These are phyloP conservation scores for Epinephelus cyanopodus DNA, from an alignment of 2,113 vertebrate species.

Conservation along the genomic window DNA sequence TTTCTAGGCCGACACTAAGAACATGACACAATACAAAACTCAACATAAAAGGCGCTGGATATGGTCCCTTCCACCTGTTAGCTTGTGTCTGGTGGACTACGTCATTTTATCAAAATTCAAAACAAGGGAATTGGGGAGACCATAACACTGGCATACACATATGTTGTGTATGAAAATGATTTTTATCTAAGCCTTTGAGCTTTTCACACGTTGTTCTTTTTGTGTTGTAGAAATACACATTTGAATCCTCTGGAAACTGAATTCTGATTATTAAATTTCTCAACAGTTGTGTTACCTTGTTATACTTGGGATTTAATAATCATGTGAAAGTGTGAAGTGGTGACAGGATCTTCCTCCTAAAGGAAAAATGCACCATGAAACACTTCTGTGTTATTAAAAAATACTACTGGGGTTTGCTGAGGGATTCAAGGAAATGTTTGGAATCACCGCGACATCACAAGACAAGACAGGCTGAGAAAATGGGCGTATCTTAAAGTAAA, in stretches of 20 bases:
- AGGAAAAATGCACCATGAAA: neutral
- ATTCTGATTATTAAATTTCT: slow-evolving; percentile 8
- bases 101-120: slow-evolving; percentile 48
- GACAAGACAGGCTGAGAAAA: neutral
- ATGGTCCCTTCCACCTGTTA: slow-evolving; percentile 23
- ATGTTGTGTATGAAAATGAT: slow-evolving; percentile 34
- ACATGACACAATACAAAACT: slow-evolving; percentile 22
- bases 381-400: neutral
- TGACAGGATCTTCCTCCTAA: neutral
- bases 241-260: slow-evolving; percentile 8
- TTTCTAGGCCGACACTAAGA: slow-evolving; percentile 34
- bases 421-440: neutral
- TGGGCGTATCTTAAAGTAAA: neutral
- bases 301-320: neutral
- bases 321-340: neutral
- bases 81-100: slow-evolving; percentile 25
- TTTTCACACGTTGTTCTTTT: slow-evolving; percentile 31
- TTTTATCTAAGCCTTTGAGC: slow-evolving; percentile 21
- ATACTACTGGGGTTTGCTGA: neutral
- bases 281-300: neutral
- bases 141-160: slow-evolving; percentile 33
- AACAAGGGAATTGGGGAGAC: slow-evolving; percentile 43
- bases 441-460: neutral
- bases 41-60: slow-evolving; percentile 24
- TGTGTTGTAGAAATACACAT: slow-evolving; percentile 13